Conservation (phyloP, 2,797 vertebrate genomes). For the Peromyscus eremicus region DNA sequence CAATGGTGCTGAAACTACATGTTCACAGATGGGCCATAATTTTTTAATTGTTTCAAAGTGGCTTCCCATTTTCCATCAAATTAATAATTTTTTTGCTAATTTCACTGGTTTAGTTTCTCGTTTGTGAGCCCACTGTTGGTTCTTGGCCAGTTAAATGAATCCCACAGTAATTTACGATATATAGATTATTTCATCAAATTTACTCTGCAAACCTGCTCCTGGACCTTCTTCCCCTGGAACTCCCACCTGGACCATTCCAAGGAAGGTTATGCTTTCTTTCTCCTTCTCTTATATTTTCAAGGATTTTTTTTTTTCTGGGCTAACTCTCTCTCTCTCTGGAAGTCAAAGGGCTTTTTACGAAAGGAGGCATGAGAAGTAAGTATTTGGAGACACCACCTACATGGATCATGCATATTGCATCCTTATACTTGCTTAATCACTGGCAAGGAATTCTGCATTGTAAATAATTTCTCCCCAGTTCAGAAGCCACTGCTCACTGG, state of each 20-base stretch:
- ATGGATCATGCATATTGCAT: background rate
- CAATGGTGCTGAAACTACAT: background rate
- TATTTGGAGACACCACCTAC: background rate
- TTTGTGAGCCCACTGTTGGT: background rate
- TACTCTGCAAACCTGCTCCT: background rate
- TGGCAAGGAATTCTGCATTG: background rate
- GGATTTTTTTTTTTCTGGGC: background rate
- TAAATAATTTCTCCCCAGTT: background rate
- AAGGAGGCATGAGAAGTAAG: background rate
- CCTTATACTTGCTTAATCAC: slow-evolving; percentile 11
- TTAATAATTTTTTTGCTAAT: background rate
- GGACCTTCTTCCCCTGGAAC: background rate
- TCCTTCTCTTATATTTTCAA: background rate
- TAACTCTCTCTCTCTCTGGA: background rate
- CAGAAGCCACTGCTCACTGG: background rate
- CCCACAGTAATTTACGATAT: background rate
- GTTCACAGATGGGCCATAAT: background rate
- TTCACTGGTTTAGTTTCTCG: slow-evolving; percentile 3
- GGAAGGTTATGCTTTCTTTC: background rate
- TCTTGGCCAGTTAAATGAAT: background rate
- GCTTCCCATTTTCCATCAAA: background rate
- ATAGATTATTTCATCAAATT: slow-evolving; percentile 23
- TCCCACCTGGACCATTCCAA: background rate
- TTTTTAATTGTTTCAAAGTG: slow-evolving; percentile 6
- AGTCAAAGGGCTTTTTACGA: background rate